Conservation (phyloP, 1,140 invertebrate genomes). For the Globodera rostochiensis region DNA sequence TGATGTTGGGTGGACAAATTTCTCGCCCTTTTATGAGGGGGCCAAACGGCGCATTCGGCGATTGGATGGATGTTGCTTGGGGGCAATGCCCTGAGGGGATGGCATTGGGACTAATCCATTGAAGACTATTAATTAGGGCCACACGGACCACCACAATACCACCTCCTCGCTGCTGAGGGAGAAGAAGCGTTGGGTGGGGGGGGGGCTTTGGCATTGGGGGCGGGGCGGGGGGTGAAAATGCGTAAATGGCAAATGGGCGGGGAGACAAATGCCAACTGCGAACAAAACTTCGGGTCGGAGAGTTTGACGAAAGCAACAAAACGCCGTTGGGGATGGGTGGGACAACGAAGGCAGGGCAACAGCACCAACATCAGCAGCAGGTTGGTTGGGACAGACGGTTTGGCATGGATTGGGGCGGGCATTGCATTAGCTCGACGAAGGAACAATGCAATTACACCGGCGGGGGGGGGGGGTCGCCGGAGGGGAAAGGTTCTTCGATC, state of each 20-base stretch:
- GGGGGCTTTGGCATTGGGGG: too few species aligned
- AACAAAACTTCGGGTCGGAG: background rate
- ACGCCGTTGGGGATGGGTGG: too few species aligned
- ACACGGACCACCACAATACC: background rate
- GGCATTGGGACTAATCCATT: background rate
- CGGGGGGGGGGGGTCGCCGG: too few species aligned
- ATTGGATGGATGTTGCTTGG: constrained; percentile 2
- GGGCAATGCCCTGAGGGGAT: background rate
- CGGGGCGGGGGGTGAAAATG: background rate
- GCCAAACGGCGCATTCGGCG: background rate
- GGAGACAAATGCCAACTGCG: background rate
- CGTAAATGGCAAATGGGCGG: background rate
- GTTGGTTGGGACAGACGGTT: background rate
- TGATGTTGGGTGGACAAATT: background rate
- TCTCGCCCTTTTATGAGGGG: background rate
- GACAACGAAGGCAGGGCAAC: too few species aligned
- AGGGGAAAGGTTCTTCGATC: background rate
- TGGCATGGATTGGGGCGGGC: background rate
- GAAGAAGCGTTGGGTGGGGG: background rate
- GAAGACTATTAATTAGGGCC: background rate
- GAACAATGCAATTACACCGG: background rate
- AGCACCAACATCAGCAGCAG: too few species aligned
- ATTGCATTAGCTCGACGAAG: background rate
- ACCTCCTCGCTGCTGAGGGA: background rate
- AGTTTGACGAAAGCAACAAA: background rate